These are phyloP conservation scores for Tipula vernalis DNA, from an alignment of 2,888 invertebrate genomes.

Conservation along the genomic window DNA sequence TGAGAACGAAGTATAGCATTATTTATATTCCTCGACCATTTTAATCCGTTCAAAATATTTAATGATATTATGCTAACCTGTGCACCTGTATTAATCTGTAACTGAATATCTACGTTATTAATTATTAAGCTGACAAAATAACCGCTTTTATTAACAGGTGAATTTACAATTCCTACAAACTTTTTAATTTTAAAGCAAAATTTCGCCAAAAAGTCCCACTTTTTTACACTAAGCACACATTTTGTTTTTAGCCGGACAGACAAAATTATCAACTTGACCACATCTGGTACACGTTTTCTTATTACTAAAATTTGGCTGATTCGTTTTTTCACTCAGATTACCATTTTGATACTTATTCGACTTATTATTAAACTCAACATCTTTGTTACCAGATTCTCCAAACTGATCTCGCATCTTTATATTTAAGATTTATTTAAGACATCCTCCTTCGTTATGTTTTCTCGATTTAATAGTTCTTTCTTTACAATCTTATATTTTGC, in stretches of 20 bases:
- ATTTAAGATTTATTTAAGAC: not conserved
- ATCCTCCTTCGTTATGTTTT: not conserved
- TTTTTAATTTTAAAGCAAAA: too few species aligned
- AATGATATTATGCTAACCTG: too few species aligned
- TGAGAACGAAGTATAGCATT: too few species aligned
- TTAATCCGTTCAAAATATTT: too few species aligned
- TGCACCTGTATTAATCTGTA: too few species aligned
- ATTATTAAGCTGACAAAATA: too few species aligned
- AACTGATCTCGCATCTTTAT: too few species aligned
- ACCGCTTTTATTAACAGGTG: too few species aligned
- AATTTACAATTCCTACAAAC: too few species aligned
- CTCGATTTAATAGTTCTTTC: not conserved
- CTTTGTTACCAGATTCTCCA: not conserved
- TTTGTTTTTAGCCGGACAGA: not conserved
- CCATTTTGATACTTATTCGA: not conserved
- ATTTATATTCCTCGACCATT: too few species aligned
- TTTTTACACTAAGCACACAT: not conserved
- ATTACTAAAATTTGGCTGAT: not conserved
- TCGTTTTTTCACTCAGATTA: not conserved
- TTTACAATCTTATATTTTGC: not conserved
- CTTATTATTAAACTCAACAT: not conserved
- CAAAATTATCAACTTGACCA: not conserved
- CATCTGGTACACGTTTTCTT: not conserved
- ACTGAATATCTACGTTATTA: too few species aligned
- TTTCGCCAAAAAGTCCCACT: too few species aligned